Evolutionary conservation across 2,113 vertebrate genomes (phyloP).

Genomic region (Speoplatyrhinus poulsoni): DNA sequence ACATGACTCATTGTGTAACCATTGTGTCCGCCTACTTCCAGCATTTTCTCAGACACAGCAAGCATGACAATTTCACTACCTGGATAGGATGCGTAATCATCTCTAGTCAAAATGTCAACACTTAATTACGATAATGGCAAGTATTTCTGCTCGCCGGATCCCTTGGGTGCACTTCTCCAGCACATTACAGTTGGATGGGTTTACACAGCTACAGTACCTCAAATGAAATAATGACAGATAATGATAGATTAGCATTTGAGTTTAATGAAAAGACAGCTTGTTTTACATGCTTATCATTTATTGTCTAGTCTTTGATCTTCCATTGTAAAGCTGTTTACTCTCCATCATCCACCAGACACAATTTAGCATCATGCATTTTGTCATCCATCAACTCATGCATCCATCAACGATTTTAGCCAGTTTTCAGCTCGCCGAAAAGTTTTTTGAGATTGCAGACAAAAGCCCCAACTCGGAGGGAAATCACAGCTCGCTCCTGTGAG

Average conservation of each 20-base stretch:
- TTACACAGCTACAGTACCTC: not conserved
- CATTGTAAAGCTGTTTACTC: too few relatives aligned
- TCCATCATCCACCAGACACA: not conserved
- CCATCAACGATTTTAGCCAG: too few relatives aligned
- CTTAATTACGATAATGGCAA: slow-evolving; percentile 11
- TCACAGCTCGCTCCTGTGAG: too few relatives aligned
- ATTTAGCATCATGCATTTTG: not conserved
- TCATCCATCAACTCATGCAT: not conserved
- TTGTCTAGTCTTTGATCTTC: too few relatives aligned
- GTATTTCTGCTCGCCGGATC: not conserved
- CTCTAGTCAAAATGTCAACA: not conserved
- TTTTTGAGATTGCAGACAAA: too few relatives aligned
- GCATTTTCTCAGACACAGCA: not conserved
- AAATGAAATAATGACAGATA: not conserved
- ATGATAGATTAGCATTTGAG: too few relatives aligned
- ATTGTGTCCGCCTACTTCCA: too few relatives aligned
- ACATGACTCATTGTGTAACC: not conserved
- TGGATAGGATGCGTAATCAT: slow-evolving; percentile 20
- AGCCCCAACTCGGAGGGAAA: too few relatives aligned
- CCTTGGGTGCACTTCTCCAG: too few relatives aligned
- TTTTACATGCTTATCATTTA: too few relatives aligned
- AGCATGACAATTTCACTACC: not conserved
- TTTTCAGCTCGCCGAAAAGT: too few relatives aligned
- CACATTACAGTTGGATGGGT: not conserved
- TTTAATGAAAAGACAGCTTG: too few relatives aligned